These are phyloP conservation scores for Xenops minutus DNA, from an alignment of 2,797 vertebrate genomes.

Conservation along the genomic window DNA sequence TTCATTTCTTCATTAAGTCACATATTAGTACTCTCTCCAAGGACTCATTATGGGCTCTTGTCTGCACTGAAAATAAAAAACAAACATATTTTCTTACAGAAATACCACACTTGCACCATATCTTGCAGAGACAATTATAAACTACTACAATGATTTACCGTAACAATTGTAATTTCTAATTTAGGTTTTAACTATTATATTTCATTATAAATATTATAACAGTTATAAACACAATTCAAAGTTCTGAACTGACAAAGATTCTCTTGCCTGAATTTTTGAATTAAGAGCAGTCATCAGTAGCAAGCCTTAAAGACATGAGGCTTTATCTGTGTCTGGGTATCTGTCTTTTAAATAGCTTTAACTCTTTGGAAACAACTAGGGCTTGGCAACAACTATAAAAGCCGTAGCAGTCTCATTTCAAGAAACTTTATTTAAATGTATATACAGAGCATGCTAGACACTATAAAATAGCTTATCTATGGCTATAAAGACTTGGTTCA, in stretches of 20 bases:
- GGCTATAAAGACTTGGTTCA: background rate
- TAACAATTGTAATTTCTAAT: background rate
- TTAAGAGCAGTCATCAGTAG: background rate
- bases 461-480: background rate
- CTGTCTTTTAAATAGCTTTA: background rate
- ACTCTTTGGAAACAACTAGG: background rate
- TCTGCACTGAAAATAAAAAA: slow-evolving; percentile 2
- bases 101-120: background rate
- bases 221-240: background rate
- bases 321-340: background rate
- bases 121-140: slow-evolving; percentile 5
- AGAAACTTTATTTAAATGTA: background rate
- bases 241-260: background rate
- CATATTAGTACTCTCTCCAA: background rate
- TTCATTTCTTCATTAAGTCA: background rate
- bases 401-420: background rate
- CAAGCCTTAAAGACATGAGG: background rate
- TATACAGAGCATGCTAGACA: background rate
- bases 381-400: background rate
- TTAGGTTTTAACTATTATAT: background rate
- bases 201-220: background rate
- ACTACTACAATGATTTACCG: background rate
- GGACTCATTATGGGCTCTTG: background rate
- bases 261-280: background rate
- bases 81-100: background rate